phyloP scores from a whole-genome alignment of 2,113 vertebrate species.

The Mus pahari region DNA sequence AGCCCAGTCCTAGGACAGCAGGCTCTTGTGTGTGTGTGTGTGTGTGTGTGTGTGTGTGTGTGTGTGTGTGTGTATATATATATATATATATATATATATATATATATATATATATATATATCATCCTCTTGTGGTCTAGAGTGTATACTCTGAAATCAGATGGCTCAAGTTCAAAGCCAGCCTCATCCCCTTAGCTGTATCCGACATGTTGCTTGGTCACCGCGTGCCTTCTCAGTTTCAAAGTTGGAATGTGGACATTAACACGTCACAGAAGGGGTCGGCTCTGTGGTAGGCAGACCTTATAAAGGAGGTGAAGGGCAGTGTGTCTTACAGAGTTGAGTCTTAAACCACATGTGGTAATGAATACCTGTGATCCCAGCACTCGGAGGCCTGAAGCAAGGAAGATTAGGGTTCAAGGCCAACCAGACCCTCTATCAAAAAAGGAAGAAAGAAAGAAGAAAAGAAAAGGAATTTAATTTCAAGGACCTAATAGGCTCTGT shows the following conservation, averaged over 20 bases:
- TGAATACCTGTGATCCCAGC: background rate
- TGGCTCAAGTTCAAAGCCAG: background rate
- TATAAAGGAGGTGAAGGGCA: background rate
- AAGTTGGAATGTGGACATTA: background rate
- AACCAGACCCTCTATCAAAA: background rate
- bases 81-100: too few species aligned
- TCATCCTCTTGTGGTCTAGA: background rate
- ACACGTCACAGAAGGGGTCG: background rate
- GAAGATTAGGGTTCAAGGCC: background rate
- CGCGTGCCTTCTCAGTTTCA: background rate
- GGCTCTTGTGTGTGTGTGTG: too few species aligned
- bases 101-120: too few species aligned
- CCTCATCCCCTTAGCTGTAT: background rate
- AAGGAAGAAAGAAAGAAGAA: too few species aligned
- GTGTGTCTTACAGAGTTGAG: background rate
- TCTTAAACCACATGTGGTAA: background rate
- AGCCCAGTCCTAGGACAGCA: background rate
- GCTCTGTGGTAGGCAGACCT: background rate
- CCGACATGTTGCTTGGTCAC: background rate
- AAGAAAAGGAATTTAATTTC: background rate
- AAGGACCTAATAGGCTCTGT: background rate
- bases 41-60: too few species aligned
- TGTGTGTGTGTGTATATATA: too few species aligned
- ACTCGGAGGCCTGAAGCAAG: background rate
- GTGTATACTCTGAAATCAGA: background rate